Percentiles rank a stretch among this genome's conserved stretches.
Conservation (phyloP, 2,888 invertebrate species). For the Adelognathus sp. region DNA sequence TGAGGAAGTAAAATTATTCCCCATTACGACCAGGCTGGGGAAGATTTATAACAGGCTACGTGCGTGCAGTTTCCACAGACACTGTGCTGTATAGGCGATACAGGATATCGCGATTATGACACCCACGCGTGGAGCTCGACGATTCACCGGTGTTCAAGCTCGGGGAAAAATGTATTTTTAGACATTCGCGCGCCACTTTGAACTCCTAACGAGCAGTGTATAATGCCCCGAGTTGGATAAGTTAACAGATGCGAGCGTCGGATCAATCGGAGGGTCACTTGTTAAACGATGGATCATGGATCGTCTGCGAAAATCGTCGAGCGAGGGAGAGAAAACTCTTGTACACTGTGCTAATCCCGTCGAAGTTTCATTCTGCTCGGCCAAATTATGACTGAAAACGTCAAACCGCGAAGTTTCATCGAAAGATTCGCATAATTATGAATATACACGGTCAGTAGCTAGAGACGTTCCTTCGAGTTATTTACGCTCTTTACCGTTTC, state of each 20-base stretch:
- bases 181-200: conserved; percentile 39
- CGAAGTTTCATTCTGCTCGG: not conserved
- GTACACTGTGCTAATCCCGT: not conserved
- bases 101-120: conserved; percentile 52
- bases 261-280: conserved; percentile 38
- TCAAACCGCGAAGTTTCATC: not conserved
- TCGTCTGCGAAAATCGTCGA: not conserved
- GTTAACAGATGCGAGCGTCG: conserved; percentile 14
- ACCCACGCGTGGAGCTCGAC: conserved; percentile 36
- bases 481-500: not conserved
- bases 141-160: conserved; percentile 16
- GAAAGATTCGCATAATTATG: not conserved
- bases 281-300: conserved; percentile 19
- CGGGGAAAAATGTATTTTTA: conserved; percentile 48
- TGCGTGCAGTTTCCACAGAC: conserved; percentile 17
- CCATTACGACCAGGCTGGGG: conserved; percentile 10
- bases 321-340: not conserved
- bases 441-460: not conserved
- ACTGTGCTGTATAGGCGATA: conserved; percentile 7
- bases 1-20: conserved; percentile 30
- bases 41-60: not conserved
- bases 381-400: not conserved
- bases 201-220: not conserved
- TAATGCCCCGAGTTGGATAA: not conserved
- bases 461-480: not conserved